A percentile compares a stretch with the other conserved stretches of the same genome.
These are phyloP conservation scores for Calidris pygmaea DNA, from an alignment of 2,113 vertebrate species.

Conservation along the genomic window DNA sequence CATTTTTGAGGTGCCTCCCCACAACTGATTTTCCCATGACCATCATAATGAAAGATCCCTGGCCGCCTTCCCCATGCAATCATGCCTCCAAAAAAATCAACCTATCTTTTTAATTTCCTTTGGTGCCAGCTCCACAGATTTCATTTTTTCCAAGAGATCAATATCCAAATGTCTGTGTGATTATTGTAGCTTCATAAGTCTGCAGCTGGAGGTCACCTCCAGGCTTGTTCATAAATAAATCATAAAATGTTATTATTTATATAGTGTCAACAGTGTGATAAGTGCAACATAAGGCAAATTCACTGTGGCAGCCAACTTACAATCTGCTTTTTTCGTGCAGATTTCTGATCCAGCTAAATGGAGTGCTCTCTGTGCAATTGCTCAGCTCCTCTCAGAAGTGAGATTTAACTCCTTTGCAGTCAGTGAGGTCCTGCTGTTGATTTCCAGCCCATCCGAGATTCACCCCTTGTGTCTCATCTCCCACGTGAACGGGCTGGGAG, in stretches of 20 bases:
- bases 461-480: not conserved
- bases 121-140: not conserved
- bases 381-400: not conserved
- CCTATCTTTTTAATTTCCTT: not conserved
- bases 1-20: not conserved
- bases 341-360: not conserved
- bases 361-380: not conserved
- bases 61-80: not conserved
- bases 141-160: not conserved
- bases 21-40: not conserved
- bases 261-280: not conserved
- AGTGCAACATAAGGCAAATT: conserved; percentile 30
- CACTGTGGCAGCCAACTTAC: not conserved
- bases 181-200: not conserved
- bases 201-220: conserved; percentile 25
- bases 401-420: not conserved
- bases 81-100: not conserved
- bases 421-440: not conserved
- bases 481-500: rapidly evolving
- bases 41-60: not conserved
- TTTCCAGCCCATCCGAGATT: not conserved
- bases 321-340: not conserved
- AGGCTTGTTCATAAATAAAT: conserved; percentile 19
- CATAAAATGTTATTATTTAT: conserved; percentile 11
- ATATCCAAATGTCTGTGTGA: not conserved